A percentile compares a stretch with the other conserved stretches of the same genome.
Conservation (phyloP, 2,888 invertebrate genomes). For the Chalcosyrphus nemorum region DNA sequence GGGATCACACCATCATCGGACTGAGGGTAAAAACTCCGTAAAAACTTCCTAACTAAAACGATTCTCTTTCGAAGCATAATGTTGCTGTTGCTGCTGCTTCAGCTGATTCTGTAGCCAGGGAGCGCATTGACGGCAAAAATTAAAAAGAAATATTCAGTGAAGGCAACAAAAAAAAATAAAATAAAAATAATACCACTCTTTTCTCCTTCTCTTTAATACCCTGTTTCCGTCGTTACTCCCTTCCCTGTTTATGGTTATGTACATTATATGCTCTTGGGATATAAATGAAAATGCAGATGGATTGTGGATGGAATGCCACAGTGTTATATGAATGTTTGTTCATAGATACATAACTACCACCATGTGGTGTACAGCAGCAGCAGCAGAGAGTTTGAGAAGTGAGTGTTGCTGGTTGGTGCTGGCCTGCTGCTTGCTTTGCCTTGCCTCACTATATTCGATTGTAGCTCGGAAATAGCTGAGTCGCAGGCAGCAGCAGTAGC, state of each 20-base stretch:
- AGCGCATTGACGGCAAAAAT: slow-evolving; percentile 56
- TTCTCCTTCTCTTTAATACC: slow-evolving; percentile 72
- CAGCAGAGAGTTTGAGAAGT: slow-evolving; percentile 60
- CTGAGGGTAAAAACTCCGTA: slow-evolving; percentile 39
- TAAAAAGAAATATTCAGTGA: slow-evolving; percentile 23
- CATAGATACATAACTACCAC: slow-evolving; percentile 35
- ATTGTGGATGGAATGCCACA: slow-evolving; percentile 71
- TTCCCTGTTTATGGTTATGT: slow-evolving; percentile 44
- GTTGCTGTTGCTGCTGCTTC: slow-evolving; percentile 44
- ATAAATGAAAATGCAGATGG: slow-evolving; percentile 73
- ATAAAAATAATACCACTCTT: slow-evolving; percentile 68
- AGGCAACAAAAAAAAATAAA: slow-evolving; percentile 32
- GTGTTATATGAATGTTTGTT: slow-evolving; percentile 27
- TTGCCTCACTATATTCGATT: slow-evolving; percentile 33
- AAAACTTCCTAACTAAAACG: slow-evolving; percentile 57
- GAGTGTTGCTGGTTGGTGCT: slow-evolving; percentile 37
- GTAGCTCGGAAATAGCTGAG: slow-evolving; percentile 58
- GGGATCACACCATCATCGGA: slow-evolving; percentile 21
- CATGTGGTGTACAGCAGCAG: slow-evolving; percentile 45
- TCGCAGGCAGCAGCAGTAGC: slow-evolving; percentile 37
- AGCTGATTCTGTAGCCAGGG: slow-evolving; percentile 32
- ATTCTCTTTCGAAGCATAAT: slow-evolving; percentile 65
- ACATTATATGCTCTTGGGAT: slow-evolving; percentile 71
- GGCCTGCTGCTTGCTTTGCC: slow-evolving; percentile 12
- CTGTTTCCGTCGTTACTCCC: slow-evolving; percentile 62